Evolutionary conservation across 2,888 invertebrate genomes (phyloP), one percentile per base, ranked within the genome.

Genomic region (Athripsodes cinereus): DNA sequence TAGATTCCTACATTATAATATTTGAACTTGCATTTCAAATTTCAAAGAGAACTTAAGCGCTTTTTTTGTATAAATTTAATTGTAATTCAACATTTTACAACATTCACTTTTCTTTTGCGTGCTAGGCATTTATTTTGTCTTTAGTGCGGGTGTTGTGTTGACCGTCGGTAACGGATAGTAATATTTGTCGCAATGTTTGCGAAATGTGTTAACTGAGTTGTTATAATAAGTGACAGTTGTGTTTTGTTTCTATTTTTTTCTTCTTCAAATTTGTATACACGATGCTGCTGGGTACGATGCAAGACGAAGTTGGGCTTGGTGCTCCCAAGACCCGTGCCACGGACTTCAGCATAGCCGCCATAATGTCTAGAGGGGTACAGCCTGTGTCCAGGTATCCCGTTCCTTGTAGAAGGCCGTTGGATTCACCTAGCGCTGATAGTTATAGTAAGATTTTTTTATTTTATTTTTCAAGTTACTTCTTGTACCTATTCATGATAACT

Each of bases 281-380:
- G 72, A 76, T 77, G 75, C 74, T 77, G 72, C 75, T 76, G 66
- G 61, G 59, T 26, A 62, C 60, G 46, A 63, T 62, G 59, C 64
- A 56, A 53, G 76, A 74, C 69, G 76, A 77, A 65, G 68, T 75
- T 66, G 59, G 57, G 59, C 44, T 59, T 65, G 64, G 65, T 57
- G 70, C 72, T 55, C 64, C 63, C 40, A 65, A 63, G 60, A 58
- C 52, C 55, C 61, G 85, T 75, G 92, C 93, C 71, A 95, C 95
- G 70, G 95, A 96, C 81, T 96, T 96, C 81, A 93, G 92, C 72
- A 95, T 95, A 72, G 94, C 93, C 67, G 94, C 94, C 69, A 94
- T 96, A 74, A 95, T 96, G 92, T 91, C 92, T 66, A 80, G 84
- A 66, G 76, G 75, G 69, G 74, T 73, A 74, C 74, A 69, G 74